Base-by-base conservation (phyloP, 2,888 invertebrate genomes). In the Arctia plantaginis region DNA sequence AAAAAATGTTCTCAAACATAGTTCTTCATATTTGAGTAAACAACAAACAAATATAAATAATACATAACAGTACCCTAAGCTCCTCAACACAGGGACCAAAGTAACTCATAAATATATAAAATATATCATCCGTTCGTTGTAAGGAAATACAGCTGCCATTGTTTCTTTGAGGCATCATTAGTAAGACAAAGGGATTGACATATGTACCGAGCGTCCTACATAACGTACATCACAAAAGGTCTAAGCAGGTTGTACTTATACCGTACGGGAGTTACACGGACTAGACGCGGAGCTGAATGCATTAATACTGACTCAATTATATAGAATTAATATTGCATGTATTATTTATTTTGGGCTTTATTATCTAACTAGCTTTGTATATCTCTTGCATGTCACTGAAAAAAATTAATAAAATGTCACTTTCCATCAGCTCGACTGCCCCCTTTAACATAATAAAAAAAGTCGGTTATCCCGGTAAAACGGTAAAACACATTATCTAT, bases 131-230 rank as follows among this genome's bases (percentile, higher is more conserved):
- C 47, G 68, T 73, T 64, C 27, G 68, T 66, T 69, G 73, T 66
- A 44, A 66, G 66, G 69, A 69, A 44, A 73, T 68, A 68, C 73
- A 15, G 39, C 66, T 23, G n/a, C 69, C 66, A 69, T 73, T 73
- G 73, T 73, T 51, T 35, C 69, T 73, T 65, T 66, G 69, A 59
- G 41, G 65, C 55, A 27, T 69, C 73, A 73, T 73, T 69, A 73
- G 73, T 41, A 66, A 66, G 55, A 73, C 73, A 73, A 73, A 73
- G 69, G 64, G 69, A 73, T 73, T 66, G 66, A 73, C 73, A 59
- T 69, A 44, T 69, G 69, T 64, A 59, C 62, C 55, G 20, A 69
- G 23, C 27, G 23, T 30, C 47, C 62, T 71, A 65, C 47, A 35
- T 64, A 30, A 65, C 41, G 59, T 39, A 59, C 10, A 69, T 39